phyloP scores from a whole-genome alignment of 1,140 invertebrate genomes.

The Luehdorfia chinensis region DNA sequence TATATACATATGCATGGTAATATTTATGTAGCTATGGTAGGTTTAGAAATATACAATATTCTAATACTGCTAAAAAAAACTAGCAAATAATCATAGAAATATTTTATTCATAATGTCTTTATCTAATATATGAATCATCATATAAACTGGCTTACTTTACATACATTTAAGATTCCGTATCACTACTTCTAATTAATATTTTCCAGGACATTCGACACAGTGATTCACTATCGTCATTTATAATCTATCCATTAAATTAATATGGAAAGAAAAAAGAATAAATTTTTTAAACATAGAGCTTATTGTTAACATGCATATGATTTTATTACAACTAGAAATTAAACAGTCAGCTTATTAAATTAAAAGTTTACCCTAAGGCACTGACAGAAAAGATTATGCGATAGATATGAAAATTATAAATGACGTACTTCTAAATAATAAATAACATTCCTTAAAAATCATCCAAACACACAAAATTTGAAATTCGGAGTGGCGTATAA shows the following conservation, averaged over 20 bases:
- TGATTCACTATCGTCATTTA: slow-evolving; percentile 36
- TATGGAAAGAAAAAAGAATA: slow-evolving; percentile 12
- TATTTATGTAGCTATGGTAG: no score
- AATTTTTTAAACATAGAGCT: slow-evolving; percentile 28
- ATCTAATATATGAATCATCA: slow-evolving; percentile 65
- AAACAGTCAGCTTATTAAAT: slow-evolving; percentile 53
- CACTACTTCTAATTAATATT: slow-evolving; percentile 44
- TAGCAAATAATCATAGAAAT: slow-evolving; percentile 55
- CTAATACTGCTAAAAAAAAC: no score
- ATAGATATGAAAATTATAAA: slow-evolving; percentile 60
- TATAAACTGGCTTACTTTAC: slow-evolving; percentile 61
- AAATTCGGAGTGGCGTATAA: slow-evolving; percentile 39
- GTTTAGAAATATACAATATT: no score
- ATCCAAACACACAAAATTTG: slow-evolving; percentile 40
- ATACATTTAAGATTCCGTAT: slow-evolving; percentile 48
- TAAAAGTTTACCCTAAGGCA: slow-evolving; percentile 56
- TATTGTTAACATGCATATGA: slow-evolving; percentile 43
- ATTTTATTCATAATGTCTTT: slow-evolving; percentile 71
- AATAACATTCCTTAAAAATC: slow-evolving; percentile 61
- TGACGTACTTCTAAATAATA: slow-evolving; percentile 34
- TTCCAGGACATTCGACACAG: slow-evolving; percentile 61
- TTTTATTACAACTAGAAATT: slow-evolving; percentile 43
- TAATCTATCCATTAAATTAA: slow-evolving; percentile 21
- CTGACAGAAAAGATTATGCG: slow-evolving; percentile 66
- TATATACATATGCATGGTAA: no score